Evolutionary conservation across 2,888 invertebrate genomes (phyloP).

Genomic region (Lepidochrysops patricia): DNA sequence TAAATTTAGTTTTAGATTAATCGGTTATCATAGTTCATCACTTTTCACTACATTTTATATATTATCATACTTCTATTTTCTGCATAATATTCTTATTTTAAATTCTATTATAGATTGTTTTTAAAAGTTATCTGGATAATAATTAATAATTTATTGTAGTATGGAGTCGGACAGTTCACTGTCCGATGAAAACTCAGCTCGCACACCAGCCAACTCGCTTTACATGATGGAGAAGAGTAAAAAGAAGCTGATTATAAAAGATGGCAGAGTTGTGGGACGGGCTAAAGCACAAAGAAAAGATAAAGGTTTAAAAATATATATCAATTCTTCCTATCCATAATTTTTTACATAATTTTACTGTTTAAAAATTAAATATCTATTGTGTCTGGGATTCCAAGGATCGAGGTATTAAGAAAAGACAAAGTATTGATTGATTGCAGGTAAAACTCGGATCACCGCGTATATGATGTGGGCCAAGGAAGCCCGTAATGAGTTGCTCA

Average conservation of each 20-base stretch:
- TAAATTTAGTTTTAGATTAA: neutral
- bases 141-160: conserved; percentile 36
- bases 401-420: too few relatives aligned
- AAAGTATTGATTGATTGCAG: too few relatives aligned
- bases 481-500: conserved; percentile 81
- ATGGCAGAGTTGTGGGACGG: conserved; percentile 78
- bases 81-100: too few relatives aligned
- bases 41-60: too few relatives aligned
- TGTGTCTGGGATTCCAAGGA: too few relatives aligned
- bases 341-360: too few relatives aligned
- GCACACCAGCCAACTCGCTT: conserved; percentile 75
- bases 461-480: conserved; percentile 95
- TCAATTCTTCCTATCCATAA: too few relatives aligned
- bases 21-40: too few relatives aligned
- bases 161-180: conserved; percentile 70
- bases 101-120: neutral
- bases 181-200: conserved; percentile 61
- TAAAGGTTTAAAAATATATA: too few relatives aligned
- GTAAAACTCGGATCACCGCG: conserved; percentile 86
- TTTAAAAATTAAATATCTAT: too few relatives aligned
- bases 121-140: neutral
- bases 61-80: too few relatives aligned
- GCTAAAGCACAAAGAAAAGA: conserved; percentile 86
- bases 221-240: conserved; percentile 89
- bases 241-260: conserved; percentile 78